Conservation (phyloP, 2,888 invertebrate species). For the Heliconius sara region DNA sequence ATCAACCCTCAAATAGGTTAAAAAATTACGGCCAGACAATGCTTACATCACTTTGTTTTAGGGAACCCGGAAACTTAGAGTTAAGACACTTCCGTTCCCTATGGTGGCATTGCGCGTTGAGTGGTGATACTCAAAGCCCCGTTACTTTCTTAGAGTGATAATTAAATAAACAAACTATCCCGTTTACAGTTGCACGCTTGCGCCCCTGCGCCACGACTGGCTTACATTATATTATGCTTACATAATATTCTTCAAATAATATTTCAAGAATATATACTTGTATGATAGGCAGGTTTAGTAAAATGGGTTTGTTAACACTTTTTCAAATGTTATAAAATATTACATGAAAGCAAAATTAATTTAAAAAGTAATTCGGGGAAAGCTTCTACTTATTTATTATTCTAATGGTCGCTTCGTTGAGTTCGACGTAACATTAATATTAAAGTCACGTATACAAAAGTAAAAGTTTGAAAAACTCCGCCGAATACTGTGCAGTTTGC, state of each 20-base stretch:
- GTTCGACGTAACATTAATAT: conserved; percentile 36
- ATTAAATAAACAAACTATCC: too few relatives aligned
- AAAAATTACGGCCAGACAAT: background rate
- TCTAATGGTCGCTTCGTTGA: conserved; percentile 28
- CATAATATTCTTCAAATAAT: too few relatives aligned
- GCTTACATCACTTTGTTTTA: background rate
- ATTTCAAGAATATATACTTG: too few relatives aligned
- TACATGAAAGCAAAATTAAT: background rate
- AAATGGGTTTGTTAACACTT: background rate
- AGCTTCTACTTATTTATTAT: conserved; percentile 23
- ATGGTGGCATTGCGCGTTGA: too few relatives aligned
- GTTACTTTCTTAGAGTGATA: too few relatives aligned
- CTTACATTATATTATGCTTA: too few relatives aligned
- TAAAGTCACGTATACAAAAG: conserved; percentile 37
- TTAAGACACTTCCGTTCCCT: too few relatives aligned
- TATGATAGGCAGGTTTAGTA: background rate
- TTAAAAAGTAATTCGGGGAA: background rate
- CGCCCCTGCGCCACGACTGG: too few relatives aligned
- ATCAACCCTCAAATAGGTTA: too few relatives aligned
- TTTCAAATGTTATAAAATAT: background rate
- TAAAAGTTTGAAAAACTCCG: conserved; percentile 36
- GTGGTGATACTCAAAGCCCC: too few relatives aligned
- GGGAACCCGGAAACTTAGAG: too few relatives aligned
- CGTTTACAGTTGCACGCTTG: too few relatives aligned
- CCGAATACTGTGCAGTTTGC: conserved; percentile 43